Conservation (phyloP, 1,140 invertebrate species). For the Formica exsecta region DNA sequence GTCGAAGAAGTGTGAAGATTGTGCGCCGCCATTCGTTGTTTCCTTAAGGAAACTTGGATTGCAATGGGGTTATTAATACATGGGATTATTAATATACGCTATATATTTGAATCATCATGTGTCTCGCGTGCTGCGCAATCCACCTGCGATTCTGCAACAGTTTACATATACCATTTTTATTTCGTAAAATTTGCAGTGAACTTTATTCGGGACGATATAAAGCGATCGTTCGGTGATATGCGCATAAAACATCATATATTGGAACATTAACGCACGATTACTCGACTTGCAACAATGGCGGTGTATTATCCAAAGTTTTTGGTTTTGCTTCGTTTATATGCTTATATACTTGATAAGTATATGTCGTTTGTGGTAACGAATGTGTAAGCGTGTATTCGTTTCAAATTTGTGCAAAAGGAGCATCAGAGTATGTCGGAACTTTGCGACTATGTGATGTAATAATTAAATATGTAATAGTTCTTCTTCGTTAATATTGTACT, state of each 20-base stretch:
- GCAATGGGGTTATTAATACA: conserved; percentile 21
- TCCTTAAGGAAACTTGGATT: conserved; percentile 19
- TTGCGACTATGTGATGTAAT: conserved; percentile 37
- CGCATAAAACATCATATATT: conserved; percentile 31
- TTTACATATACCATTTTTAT: conserved; percentile 13
- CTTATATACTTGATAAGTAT: conserved; percentile 66
- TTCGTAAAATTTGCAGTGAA: conserved; percentile 53
- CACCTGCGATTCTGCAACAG: not conserved
- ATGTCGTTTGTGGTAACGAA: conserved; percentile 38
- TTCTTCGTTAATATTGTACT: conserved; percentile 34
- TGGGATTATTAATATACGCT: conserved; percentile 1
- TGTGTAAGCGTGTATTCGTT: conserved; percentile 16
- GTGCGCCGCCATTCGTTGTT: conserved; percentile 37
- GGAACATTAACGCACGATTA: conserved; percentile 31
- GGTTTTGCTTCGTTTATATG: conserved; percentile 65
- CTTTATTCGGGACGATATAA: conserved; percentile 31
- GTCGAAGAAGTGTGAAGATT: conserved; percentile 37
- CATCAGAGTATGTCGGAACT: conserved; percentile 29
- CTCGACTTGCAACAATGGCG: conserved; percentile 9
- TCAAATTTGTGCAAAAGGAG: conserved; percentile 26
- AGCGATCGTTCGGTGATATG: conserved; percentile 29
- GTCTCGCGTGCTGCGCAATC: conserved; percentile 15
- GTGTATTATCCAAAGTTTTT: conserved; percentile 74
- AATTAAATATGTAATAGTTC: conserved; percentile 10
- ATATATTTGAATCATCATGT: conserved; percentile 12